phyloP scores from a whole-genome alignment of 1,140 invertebrate genomes.

The Physella acuta region DNA sequence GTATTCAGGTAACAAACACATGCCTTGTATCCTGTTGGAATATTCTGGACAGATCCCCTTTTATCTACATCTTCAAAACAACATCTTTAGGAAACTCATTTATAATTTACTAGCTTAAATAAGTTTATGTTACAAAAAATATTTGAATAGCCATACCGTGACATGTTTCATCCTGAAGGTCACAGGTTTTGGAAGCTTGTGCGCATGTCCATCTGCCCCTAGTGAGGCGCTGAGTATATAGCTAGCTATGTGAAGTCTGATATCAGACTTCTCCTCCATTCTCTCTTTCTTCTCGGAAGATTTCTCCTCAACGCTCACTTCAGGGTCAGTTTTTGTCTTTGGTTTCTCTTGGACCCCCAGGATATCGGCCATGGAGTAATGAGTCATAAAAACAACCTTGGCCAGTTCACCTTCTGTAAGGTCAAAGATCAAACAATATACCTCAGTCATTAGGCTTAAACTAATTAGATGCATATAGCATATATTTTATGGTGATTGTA shows the following conservation, averaged over 20 bases:
- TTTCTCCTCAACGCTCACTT: slow-evolving; percentile 6
- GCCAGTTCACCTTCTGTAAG: slow-evolving; percentile 67
- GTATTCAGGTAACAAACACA: too few species aligned
- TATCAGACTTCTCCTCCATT: not conserved
- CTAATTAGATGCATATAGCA: too few species aligned
- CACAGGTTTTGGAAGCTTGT: slow-evolving; percentile 38
- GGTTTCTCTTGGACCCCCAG: slow-evolving; percentile 54
- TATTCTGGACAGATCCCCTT: too few species aligned
- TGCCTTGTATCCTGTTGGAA: too few species aligned
- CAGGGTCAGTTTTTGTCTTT: not conserved
- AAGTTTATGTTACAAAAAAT: too few species aligned
- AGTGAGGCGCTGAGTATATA: slow-evolving; percentile 47
- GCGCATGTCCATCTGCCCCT: not conserved
- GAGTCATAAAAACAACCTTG: slow-evolving; percentile 88
- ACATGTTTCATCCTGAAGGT: slow-evolving; percentile 44
- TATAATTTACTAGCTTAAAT: too few species aligned
- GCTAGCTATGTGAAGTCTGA: slow-evolving; percentile 32
- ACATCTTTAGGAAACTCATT: too few species aligned
- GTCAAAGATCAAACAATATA: not conserved
- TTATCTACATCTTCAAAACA: too few species aligned
- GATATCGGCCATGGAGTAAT: slow-evolving; percentile 86
- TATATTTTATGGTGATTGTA: not conserved
- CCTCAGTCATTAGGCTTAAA: not conserved
- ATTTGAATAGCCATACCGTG: too few species aligned
- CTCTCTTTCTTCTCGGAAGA: slow-evolving; percentile 11